These are phyloP conservation scores for Tetraneura akinire DNA, from an alignment of 1,140 invertebrate species.

Conservation along the genomic window DNA sequence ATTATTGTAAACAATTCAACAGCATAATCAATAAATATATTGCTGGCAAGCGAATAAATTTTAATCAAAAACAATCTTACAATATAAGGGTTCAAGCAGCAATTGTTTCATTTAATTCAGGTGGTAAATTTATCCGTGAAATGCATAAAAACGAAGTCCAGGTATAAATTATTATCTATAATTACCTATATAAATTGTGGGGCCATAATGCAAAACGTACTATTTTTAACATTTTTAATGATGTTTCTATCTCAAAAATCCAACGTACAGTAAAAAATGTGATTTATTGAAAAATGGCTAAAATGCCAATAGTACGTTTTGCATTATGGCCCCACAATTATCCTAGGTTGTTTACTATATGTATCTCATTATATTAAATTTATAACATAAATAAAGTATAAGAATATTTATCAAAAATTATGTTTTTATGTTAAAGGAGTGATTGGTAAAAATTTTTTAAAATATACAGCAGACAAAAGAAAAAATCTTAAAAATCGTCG, in stretches of 20 bases:
- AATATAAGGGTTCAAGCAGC: not conserved
- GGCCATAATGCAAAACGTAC: no score
- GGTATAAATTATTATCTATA: no score
- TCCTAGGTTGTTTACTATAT: not conserved
- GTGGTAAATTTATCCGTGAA: not conserved
- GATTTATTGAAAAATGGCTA: no score
- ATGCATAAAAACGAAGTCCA: conserved; percentile 17
- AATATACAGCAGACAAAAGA: not conserved
- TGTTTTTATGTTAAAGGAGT: not conserved
- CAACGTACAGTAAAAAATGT: no score
- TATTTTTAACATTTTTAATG: no score
- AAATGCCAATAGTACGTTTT: no score
- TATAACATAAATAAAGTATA: no score
- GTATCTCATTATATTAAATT: not conserved
- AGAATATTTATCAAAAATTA: not conserved
- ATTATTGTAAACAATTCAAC: not conserved
- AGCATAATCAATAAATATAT: conserved; percentile 72
- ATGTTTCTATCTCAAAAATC: no score
- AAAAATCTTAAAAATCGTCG: not conserved
- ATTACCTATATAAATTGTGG: no score
- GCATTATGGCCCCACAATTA: no score
- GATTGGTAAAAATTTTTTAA: conserved; percentile 15
- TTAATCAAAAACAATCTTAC: conserved; percentile 1
- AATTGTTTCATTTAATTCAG: conserved; percentile 1
- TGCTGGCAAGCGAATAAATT: conserved; percentile 14